Evolutionary conservation across 2,113 vertebrate species (phyloP).

Genomic region (Notiomystis cincta): DNA sequence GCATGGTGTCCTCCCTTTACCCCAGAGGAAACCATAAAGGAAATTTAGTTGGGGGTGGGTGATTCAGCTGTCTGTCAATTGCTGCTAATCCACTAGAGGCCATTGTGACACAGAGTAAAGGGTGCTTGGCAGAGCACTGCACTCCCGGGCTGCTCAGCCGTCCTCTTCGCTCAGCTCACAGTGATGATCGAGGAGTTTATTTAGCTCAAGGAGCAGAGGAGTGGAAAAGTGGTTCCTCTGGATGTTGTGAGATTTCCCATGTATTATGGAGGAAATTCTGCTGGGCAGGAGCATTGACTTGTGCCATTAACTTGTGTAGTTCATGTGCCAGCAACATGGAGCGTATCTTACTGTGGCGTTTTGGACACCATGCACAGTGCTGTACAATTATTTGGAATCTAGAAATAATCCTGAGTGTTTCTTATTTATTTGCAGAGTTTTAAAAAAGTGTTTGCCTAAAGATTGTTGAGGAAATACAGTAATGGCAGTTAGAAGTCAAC

Average conservation of each 20-base stretch:
- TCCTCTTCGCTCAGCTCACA: background rate
- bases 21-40: conserved; percentile 86
- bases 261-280: background rate
- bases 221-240: background rate
- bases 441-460: background rate
- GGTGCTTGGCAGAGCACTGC: background rate
- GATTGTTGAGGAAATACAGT: background rate
- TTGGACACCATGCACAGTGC: background rate
- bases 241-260: background rate
- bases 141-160: background rate
- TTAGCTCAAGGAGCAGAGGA: background rate
- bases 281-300: background rate
- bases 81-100: conserved; percentile 81
- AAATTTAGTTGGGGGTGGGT: conserved; percentile 60
- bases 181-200: background rate
- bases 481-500: background rate
- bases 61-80: conserved; percentile 84
- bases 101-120: conserved; percentile 73
- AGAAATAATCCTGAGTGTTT: background rate
- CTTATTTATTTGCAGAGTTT: background rate
- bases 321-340: background rate
- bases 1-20: conserved; percentile 76
- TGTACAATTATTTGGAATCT: background rate
- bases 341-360: background rate
- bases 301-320: background rate